Evolutionary conservation across 1,140 invertebrate genomes (phyloP).

Genomic region (Solenopsis fugax): DNA sequence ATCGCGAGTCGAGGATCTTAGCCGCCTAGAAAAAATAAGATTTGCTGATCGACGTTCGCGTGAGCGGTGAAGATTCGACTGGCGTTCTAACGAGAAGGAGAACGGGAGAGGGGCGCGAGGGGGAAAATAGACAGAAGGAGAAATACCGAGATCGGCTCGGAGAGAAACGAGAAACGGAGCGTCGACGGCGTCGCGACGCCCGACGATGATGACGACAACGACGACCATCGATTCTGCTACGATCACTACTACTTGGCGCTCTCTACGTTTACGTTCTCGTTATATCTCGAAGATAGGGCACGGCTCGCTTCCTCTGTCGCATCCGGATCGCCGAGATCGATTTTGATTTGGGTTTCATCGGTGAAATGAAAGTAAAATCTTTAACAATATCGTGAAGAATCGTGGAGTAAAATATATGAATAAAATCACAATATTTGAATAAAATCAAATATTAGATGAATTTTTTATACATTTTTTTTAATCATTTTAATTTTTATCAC

Average conservation of each 20-base stretch:
- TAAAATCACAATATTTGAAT: not conserved
- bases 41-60: conserved; percentile 67
- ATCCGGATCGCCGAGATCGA: conserved; percentile 58
- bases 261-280: conserved; percentile 62
- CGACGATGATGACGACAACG: conserved; percentile 56
- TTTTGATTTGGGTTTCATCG: conserved; percentile 31
- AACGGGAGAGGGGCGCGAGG: not conserved
- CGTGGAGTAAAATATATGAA: too few species aligned
- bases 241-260: conserved; percentile 50
- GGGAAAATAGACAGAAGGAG: not conserved
- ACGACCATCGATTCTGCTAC: conserved; percentile 66
- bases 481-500: not conserved
- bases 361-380: not conserved
- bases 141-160: conserved; percentile 10
- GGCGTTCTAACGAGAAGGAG: conserved; percentile 51
- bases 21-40: conserved; percentile 79
- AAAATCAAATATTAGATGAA: not conserved
- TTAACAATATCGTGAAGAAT: not conserved
- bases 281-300: conserved; percentile 69
- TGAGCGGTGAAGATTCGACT: conserved; percentile 74
- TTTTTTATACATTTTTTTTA: not conserved
- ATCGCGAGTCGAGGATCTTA: conserved; percentile 68
- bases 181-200: conserved; percentile 21
- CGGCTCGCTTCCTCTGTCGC: conserved; percentile 47
- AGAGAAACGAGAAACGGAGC: conserved; percentile 35